These are phyloP conservation scores for Littorina saxatilis DNA, from an alignment of 1,140 invertebrate genomes.

Conservation along the genomic window DNA sequence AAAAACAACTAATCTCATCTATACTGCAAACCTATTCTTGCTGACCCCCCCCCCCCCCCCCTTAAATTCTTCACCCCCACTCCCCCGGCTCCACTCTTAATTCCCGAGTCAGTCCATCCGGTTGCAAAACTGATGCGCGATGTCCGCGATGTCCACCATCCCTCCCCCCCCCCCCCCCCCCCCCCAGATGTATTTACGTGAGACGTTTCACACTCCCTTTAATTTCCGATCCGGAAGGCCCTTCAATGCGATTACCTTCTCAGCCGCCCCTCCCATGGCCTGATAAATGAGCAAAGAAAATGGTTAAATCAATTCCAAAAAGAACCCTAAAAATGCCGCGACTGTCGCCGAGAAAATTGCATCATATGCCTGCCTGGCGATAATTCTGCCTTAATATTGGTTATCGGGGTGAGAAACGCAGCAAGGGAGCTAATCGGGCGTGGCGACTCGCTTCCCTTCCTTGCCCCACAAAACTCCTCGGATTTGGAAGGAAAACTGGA, in stretches of 20 bases:
- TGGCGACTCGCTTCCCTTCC: slow-evolving; percentile 12
- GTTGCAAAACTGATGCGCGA: no score
- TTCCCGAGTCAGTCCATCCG: no score
- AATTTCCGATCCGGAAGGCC: slow-evolving; percentile 39
- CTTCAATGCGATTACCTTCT: slow-evolving; percentile 36
- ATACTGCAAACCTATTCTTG: no score
- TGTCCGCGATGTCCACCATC: no score
- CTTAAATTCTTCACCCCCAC: no score
- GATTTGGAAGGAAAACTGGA: no score
- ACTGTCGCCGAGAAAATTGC: slow-evolving; percentile 40
- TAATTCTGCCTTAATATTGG: slow-evolving; percentile 40
- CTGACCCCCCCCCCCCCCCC: no score
- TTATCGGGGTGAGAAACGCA: slow-evolving; percentile 45
- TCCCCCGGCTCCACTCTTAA: no score
- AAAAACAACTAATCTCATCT: no score
- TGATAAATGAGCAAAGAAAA: slow-evolving; percentile 39
- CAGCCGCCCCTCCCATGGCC: slow-evolving; percentile 23
- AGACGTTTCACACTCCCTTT: slow-evolving; percentile 36
- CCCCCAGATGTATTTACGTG: slow-evolving; percentile 31
- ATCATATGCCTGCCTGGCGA: slow-evolving; percentile 44
- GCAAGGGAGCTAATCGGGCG: slow-evolving; percentile 32
- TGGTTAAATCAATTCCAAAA: slow-evolving; percentile 45
- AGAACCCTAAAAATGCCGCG: slow-evolving; percentile 34
- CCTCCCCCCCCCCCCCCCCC: no score
- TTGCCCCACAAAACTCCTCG: not conserved